Conservation (phyloP, 1,140 invertebrate species). For the Probaryconus sp. region DNA sequence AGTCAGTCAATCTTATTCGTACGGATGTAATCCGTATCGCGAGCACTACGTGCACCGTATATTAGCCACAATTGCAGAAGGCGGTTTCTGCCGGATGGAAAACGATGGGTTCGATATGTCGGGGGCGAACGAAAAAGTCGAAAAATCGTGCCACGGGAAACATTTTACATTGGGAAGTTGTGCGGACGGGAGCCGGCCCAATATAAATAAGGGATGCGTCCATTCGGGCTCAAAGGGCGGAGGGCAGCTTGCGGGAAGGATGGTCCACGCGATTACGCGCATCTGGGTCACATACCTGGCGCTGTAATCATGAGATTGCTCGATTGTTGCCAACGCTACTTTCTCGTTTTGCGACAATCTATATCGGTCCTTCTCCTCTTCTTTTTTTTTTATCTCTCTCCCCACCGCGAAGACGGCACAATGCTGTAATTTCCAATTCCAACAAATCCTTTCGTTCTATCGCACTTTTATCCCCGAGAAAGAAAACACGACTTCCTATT, state of each 20-base stretch:
- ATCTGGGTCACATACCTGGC: constrained; percentile 57
- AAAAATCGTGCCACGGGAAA: constrained; percentile 28
- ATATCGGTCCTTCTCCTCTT: constrained; percentile 34
- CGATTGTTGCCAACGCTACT: constrained; percentile 67
- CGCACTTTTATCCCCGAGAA: constrained; percentile 42
- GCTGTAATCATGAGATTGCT: constrained; percentile 75
- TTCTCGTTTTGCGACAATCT: constrained; percentile 54
- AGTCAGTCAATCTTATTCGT: constrained; percentile 51
- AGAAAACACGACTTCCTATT: constrained; percentile 46
- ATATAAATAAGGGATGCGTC: constrained; percentile 65
- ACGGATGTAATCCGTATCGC: constrained; percentile 45
- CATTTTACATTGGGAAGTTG: constrained; percentile 34
- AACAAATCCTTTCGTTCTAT: constrained; percentile 54
- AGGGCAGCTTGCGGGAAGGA: constrained; percentile 56
- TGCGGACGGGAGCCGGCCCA: constrained; percentile 49
- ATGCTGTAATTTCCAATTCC: constrained; percentile 57
- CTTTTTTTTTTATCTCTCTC: constrained; percentile 5
- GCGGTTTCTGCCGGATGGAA: constrained; percentile 21
- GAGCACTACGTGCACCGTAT: constrained; percentile 45
- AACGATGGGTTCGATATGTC: constrained; percentile 44
- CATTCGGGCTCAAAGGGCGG: no score
- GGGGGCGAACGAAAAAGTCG: constrained; percentile 28
- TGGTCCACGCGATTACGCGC: constrained; percentile 61
- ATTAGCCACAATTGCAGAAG: constrained; percentile 44
- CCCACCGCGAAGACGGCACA: constrained; percentile 20